Conservation (phyloP, 2,888 invertebrate species). For the Erebia aethiops region DNA sequence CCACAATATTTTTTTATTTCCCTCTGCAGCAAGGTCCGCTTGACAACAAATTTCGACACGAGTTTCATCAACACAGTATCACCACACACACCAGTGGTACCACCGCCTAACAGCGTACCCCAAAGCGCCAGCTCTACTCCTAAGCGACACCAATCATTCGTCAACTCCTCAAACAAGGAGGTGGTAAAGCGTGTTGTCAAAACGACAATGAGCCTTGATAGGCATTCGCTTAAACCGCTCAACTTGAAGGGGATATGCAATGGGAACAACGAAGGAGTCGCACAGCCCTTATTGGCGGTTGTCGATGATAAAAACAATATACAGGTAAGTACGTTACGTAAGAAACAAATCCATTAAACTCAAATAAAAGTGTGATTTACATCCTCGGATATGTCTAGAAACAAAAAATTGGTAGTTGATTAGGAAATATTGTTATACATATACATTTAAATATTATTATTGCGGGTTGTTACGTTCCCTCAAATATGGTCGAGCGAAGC, state of each 20-base stretch:
- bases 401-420: too few relatives aligned
- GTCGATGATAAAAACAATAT: slow-evolving; percentile 76
- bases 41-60: slow-evolving; percentile 75
- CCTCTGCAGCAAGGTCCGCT: slow-evolving; percentile 65
- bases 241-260: slow-evolving; percentile 73
- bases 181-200: slow-evolving; percentile 54
- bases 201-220: slow-evolving; percentile 69
- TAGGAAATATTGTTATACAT: too few relatives aligned
- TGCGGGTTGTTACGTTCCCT: too few relatives aligned
- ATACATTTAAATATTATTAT: too few relatives aligned
- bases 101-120: slow-evolving; percentile 47
- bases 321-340: slow-evolving; percentile 69
- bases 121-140: slow-evolving; percentile 58
- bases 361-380: too few relatives aligned
- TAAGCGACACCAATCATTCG: slow-evolving; percentile 66
- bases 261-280: slow-evolving; percentile 55
- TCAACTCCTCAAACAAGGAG: slow-evolving; percentile 51
- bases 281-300: slow-evolving; percentile 72
- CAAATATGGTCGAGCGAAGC: too few relatives aligned
- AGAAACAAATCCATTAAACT: not conserved
- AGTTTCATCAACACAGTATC: slow-evolving; percentile 62
- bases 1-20: not conserved
- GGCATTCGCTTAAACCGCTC: slow-evolving; percentile 66
- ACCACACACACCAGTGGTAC: slow-evolving; percentile 55
- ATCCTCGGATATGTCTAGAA: too few relatives aligned